Evolutionary conservation across 2,797 vertebrate species (phyloP).

Genomic region (Darevskia nairensis): DNA sequence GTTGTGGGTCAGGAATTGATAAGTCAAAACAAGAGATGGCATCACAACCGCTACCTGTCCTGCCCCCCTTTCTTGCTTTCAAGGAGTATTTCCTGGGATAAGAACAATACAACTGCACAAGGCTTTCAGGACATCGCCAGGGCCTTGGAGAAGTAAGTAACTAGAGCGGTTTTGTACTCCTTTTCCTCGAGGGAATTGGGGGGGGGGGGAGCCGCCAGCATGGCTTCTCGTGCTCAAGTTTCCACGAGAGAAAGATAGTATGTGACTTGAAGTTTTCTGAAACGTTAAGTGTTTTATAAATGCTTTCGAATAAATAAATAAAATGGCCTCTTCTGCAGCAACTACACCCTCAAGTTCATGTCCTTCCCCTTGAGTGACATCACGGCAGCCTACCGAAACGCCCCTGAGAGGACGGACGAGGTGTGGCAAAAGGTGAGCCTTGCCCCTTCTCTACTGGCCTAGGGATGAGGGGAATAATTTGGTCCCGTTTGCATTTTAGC

Average conservation of each 20-base stretch:
- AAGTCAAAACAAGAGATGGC: not conserved
- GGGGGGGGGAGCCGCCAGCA: no score
- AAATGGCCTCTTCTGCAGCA: slow-evolving; percentile 75
- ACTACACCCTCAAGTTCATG: slow-evolving; percentile 93
- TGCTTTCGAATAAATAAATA: no score
- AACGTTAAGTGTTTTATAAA: no score
- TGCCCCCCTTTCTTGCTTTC: not conserved
- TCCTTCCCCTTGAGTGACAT: slow-evolving; percentile 90
- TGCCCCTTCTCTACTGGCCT: accelerated
- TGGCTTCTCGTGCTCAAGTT: not conserved
- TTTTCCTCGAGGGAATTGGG: no score
- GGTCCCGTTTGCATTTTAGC: no score
- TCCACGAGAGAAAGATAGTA: not conserved
- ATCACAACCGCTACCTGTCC: not conserved
- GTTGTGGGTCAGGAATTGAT: not conserved
- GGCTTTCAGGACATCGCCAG: slow-evolving; percentile 91
- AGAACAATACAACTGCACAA: slow-evolving; percentile 88
- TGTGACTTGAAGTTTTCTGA: no score
- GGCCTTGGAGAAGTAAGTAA: slow-evolving; percentile 90
- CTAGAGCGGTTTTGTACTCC: not conserved
- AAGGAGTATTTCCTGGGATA: slow-evolving; percentile 92
- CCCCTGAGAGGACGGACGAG: slow-evolving; percentile 89
- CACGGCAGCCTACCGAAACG: slow-evolving; percentile 87
- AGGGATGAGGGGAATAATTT: no score
- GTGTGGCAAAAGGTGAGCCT: slow-evolving; percentile 87